A percentile compares a stretch with the other conserved stretches of the same genome.
phyloP scores from a whole-genome alignment of 2,113 vertebrate species.

The Abramis brama region DNA sequence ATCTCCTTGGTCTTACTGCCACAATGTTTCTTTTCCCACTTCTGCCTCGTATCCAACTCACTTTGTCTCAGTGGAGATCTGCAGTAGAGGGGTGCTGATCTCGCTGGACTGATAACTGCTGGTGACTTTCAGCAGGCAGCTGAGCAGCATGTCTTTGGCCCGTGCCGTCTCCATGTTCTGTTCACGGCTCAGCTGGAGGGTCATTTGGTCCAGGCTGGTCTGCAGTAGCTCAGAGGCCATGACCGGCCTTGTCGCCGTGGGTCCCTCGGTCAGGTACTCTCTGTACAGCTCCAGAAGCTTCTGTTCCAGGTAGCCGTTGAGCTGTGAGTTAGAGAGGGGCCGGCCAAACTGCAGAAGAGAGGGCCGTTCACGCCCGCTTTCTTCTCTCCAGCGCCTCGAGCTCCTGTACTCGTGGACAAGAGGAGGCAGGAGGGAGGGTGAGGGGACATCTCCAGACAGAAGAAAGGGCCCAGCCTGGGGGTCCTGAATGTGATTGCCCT shows the following conservation, averaged over 20 bases:
- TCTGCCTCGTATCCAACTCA: not conserved
- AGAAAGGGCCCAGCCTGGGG: conserved; percentile 81
- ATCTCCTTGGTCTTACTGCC: not conserved
- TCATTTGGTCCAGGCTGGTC: conserved; percentile 92
- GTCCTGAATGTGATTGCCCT: conserved; percentile 71
- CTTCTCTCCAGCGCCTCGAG: conserved; percentile 82
- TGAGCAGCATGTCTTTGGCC: conserved; percentile 94
- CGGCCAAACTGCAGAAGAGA: conserved; percentile 82
- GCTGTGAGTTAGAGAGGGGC: conserved; percentile 88
- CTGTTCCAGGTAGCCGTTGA: conserved; percentile 93
- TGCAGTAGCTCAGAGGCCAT: conserved; percentile 90
- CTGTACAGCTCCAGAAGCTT: conserved; percentile 91
- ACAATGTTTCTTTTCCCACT: not conserved
- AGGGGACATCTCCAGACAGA: conserved; percentile 87
- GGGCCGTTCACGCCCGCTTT: conserved; percentile 80
- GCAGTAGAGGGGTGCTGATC: conserved; percentile 92
- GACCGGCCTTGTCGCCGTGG: conserved; percentile 78
- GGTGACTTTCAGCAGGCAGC: conserved; percentile 84
- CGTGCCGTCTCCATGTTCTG: conserved; percentile 86
- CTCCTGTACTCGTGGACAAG: conserved; percentile 52
- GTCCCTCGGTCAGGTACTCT: conserved; percentile 88
- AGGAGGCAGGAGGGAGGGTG: conserved; percentile 63
- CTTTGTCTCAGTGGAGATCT: conserved; percentile 82
- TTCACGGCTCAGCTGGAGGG: conserved; percentile 87
- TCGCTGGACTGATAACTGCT: conserved; percentile 85